A percentile compares a stretch with the other conserved stretches of the same genome.
Evolutionary conservation across 2,888 invertebrate genomes (phyloP).

Genomic region (Dysmachus trigonus): DNA sequence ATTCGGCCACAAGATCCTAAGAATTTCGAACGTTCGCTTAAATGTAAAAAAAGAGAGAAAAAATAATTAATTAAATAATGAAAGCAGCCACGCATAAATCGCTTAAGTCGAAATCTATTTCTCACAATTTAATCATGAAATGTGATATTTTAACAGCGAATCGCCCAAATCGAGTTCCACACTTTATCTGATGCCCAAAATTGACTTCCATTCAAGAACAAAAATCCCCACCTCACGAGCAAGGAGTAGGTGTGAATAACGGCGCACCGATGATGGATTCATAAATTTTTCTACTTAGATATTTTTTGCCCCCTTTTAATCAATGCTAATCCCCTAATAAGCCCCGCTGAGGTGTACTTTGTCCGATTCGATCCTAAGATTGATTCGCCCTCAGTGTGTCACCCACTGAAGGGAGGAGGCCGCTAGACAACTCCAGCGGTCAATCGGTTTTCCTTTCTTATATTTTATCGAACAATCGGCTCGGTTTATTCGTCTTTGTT

Average conservation of each 20-base stretch:
- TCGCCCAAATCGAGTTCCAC: neutral
- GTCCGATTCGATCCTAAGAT: neutral
- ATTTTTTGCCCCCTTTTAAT: neutral
- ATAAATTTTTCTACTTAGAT: neutral
- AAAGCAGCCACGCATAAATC: neutral
- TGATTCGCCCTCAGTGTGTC: neutral
- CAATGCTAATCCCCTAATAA: conserved; percentile 9
- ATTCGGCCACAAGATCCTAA: too few relatives aligned
- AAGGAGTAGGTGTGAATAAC: conserved; percentile 20
- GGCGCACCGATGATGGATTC: neutral
- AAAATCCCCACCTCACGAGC: neutral
- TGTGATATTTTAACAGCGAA: neutral
- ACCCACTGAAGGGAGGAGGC: neutral
- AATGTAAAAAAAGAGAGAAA: neutral
- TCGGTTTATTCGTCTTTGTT: neutral
- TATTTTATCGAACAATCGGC: neutral
- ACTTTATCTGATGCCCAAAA: neutral
- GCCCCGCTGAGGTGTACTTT: neutral
- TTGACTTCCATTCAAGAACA: neutral
- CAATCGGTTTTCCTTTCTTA: conserved; percentile 1
- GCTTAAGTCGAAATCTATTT: neutral
- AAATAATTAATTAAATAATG: neutral
- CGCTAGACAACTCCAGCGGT: neutral
- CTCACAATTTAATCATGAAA: neutral
- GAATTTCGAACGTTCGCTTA: too few relatives aligned